Percentiles rank a stretch among this genome's conserved stretches.
Evolutionary conservation across 1,140 invertebrate genomes (phyloP).

Genomic region (Lethocerus indicus): DNA sequence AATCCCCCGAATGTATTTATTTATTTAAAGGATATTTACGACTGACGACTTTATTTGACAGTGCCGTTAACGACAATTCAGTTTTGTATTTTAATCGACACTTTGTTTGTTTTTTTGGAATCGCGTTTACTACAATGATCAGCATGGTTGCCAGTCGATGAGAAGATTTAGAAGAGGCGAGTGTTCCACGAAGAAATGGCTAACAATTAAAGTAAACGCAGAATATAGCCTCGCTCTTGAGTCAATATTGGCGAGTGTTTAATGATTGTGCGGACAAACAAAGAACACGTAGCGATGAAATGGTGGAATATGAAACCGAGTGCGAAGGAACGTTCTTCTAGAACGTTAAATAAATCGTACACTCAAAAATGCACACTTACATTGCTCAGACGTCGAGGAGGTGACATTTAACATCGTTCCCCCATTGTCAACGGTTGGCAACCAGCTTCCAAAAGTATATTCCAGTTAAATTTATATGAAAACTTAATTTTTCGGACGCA

Average conservation of each 20-base stretch:
- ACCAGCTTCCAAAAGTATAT: background rate
- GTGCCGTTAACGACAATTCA: background rate
- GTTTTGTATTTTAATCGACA: background rate
- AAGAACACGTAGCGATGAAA: no score
- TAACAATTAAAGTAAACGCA: no score
- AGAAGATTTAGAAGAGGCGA: no score
- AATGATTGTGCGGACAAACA: no score
- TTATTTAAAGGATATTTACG: background rate
- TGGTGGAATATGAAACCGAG: no score
- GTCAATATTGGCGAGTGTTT: no score
- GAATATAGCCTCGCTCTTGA: no score
- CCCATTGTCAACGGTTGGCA: background rate
- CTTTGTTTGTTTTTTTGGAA: no score
- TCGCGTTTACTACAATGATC: no score
- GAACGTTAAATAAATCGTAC: no score
- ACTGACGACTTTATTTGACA: background rate
- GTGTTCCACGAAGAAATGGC: no score
- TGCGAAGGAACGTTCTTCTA: background rate
- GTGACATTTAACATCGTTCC: background rate
- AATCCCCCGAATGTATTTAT: background rate
- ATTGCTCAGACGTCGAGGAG: background rate
- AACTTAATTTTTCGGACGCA: background rate
- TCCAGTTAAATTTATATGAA: background rate
- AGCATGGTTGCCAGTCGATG: no score
- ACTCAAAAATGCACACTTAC: background rate